Conservation (phyloP, 2,797 vertebrate species). For the Pteronotus mesoamericanus region DNA sequence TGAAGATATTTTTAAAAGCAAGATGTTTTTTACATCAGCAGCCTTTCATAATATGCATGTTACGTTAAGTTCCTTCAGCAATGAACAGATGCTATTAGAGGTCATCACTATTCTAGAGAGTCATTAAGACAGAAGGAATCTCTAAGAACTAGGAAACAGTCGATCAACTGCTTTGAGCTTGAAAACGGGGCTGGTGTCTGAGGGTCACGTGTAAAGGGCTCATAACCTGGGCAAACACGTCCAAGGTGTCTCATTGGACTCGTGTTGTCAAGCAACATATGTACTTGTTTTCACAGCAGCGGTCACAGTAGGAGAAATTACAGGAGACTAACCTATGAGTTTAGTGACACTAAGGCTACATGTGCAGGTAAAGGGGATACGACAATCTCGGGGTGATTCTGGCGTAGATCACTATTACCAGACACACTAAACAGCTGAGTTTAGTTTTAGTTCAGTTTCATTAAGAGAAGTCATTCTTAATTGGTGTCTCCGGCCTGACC, state of each 20-base stretch:
- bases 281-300: background rate
- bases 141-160: background rate
- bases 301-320: background rate
- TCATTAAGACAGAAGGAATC: background rate
- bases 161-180: background rate
- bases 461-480: background rate
- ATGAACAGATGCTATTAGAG: background rate
- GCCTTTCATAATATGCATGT: background rate
- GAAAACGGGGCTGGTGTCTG: background rate
- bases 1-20: background rate
- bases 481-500: background rate
- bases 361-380: background rate
- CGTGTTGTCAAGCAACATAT: no score
- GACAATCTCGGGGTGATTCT: background rate
- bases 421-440: background rate
- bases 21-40: background rate
- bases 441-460: background rate
- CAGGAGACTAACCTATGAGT: background rate
- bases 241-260: background rate
- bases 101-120: background rate
- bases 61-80: background rate
- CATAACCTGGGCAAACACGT: background rate
- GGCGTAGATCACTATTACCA: background rate
- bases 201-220: background rate
- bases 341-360: rapidly evolving